Conservation (phyloP, 2,888 invertebrate genomes). For the Stenolophus ochropezus region DNA sequence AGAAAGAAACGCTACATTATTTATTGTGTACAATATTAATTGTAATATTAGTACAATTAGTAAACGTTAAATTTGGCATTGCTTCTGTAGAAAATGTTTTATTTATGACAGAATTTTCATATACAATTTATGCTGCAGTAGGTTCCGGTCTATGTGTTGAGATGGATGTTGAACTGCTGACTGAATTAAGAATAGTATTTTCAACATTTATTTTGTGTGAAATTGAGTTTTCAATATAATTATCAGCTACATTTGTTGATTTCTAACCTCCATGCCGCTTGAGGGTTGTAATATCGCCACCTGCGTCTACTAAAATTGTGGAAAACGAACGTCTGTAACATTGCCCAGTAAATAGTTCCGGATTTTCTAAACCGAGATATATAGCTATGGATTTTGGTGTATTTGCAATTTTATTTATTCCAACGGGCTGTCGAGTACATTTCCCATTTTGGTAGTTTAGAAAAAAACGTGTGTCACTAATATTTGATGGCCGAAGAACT, state of each 20-base stretch:
- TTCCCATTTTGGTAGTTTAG: background rate
- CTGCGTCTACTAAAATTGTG: background rate
- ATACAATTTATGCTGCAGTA: background rate
- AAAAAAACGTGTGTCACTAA: background rate
- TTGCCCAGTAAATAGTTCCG: background rate
- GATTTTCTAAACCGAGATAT: background rate
- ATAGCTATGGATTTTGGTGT: background rate
- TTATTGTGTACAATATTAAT: background rate
- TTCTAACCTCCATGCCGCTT: background rate
- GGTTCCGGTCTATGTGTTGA: background rate
- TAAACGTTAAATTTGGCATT: background rate
- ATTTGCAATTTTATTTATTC: background rate
- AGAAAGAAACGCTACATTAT: background rate
- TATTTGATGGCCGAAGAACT: background rate
- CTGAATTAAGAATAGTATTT: background rate
- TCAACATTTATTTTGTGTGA: background rate
- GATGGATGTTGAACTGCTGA: background rate
- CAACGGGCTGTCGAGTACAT: background rate
- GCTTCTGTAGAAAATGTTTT: background rate
- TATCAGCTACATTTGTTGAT: background rate
- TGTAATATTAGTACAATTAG: background rate
- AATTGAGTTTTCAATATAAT: background rate
- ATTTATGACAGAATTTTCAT: background rate
- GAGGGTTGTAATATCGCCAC: background rate
- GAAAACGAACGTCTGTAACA: background rate